Evolutionary conservation across 2,113 vertebrate species (phyloP).

Genomic region (Triplophysa rosa): DNA sequence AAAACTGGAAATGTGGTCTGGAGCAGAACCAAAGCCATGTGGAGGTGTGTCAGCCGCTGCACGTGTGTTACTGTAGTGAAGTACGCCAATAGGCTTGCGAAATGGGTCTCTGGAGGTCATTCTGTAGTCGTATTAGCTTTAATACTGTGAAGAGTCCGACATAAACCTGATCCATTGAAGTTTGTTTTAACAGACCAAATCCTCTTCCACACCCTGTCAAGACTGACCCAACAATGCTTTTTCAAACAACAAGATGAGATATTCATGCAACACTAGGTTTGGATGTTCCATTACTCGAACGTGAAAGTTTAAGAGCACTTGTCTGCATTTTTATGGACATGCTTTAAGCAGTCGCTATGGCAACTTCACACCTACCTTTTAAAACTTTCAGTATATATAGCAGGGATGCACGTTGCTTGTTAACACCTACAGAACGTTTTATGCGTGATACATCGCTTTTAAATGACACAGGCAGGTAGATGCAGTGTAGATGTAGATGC

Average conservation of each 20-base stretch:
- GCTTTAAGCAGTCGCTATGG: conserved; percentile 10
- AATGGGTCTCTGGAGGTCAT: conserved; percentile 18
- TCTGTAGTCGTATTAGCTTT: conserved; percentile 34
- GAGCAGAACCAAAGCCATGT: conserved; percentile 1
- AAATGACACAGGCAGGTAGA: not conserved
- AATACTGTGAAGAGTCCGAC: conserved; percentile 6
- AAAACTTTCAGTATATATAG: conserved; percentile 35
- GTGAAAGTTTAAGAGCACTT: conserved; percentile 31
- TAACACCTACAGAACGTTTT: conserved; percentile 26
- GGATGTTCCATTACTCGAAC: conserved; percentile 24
- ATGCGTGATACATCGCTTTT: conserved; percentile 4
- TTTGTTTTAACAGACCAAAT: conserved; percentile 36
- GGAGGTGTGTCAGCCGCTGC: not conserved
- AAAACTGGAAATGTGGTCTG: not conserved
- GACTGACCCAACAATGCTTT: not conserved
- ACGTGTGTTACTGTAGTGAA: conserved; percentile 20
- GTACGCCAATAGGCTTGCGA: conserved; percentile 5
- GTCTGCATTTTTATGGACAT: not conserved
- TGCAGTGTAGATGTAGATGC: not conserved
- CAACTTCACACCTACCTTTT: conserved; percentile 42
- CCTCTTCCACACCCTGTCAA: not conserved
- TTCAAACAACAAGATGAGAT: conserved; percentile 25
- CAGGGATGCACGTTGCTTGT: conserved; percentile 18
- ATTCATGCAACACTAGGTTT: conserved; percentile 9
- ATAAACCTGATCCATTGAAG: conserved; percentile 1